Conservation (phyloP, 1,140 invertebrate species). For the Eumaeus atala region DNA sequence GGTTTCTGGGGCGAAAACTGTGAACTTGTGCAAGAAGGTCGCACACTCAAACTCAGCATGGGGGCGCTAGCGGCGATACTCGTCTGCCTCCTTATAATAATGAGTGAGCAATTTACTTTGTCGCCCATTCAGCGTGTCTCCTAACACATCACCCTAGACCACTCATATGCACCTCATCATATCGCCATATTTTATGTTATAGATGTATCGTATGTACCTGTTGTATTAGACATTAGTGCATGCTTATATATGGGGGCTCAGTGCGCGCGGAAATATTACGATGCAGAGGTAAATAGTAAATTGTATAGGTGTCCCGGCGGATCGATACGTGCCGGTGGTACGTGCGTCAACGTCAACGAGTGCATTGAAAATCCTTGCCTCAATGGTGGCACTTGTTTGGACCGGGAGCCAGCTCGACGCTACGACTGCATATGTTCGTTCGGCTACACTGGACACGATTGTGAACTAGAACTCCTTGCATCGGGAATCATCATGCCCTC, state of each 20-base stretch:
- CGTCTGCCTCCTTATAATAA: slow-evolving; percentile 94
- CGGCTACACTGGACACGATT: slow-evolving; percentile 85
- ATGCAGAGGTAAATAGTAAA: slow-evolving; percentile 41
- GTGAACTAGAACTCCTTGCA: slow-evolving; percentile 82
- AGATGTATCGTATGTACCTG: slow-evolving; percentile 41
- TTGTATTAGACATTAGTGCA: slow-evolving; percentile 49
- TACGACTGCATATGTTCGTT: slow-evolving; percentile 85
- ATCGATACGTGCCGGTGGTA: slow-evolving; percentile 76
- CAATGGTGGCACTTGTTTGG: slow-evolving; percentile 83
- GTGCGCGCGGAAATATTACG: slow-evolving; percentile 39
- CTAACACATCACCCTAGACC: slow-evolving; percentile 44
- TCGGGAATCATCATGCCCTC: slow-evolving; percentile 86
- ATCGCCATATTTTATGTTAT: slow-evolving; percentile 31
- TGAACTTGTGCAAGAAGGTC: slow-evolving; percentile 92
- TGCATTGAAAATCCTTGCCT: slow-evolving; percentile 80
- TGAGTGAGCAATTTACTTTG: slow-evolving; percentile 83
- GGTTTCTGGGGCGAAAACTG: slow-evolving; percentile 96
- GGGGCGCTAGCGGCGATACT: slow-evolving; percentile 94
- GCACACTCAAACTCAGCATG: slow-evolving; percentile 94
- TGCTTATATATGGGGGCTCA: slow-evolving; percentile 48
- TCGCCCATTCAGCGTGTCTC: slow-evolving; percentile 41
- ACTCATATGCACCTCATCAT: slow-evolving; percentile 43
- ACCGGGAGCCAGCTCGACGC: slow-evolving; percentile 80
- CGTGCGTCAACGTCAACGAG: slow-evolving; percentile 85
- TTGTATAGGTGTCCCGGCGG: slow-evolving; percentile 82